These are phyloP conservation scores for Axea sp. DNA, from an alignment of 2,888 invertebrate genomes.

Conservation along the genomic window DNA sequence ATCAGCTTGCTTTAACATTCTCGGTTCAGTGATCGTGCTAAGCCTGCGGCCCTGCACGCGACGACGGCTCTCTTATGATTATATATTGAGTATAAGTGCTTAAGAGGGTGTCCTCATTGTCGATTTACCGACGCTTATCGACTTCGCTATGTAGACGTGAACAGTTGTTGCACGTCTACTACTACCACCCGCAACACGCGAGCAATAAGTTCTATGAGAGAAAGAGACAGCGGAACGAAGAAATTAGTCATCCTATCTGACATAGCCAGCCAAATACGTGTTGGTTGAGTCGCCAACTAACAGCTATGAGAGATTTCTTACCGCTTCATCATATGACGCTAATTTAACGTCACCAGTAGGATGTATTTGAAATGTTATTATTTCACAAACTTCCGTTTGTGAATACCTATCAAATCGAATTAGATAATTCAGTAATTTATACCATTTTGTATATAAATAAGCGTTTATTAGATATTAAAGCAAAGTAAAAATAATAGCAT, in stretches of 20 bases:
- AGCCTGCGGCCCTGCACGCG: slow-evolving; percentile 58
- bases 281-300: slow-evolving; percentile 23
- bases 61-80: slow-evolving; percentile 55
- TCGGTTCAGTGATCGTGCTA: slow-evolving; percentile 35
- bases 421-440: neutral
- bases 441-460: too few relatives aligned
- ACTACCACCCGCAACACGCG: slow-evolving; percentile 47
- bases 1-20: slow-evolving; percentile 44
- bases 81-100: slow-evolving; percentile 48
- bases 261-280: slow-evolving; percentile 31
- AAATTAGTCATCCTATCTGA: slow-evolving; percentile 60
- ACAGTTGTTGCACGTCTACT: slow-evolving; percentile 58
- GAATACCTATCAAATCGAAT: slow-evolving; percentile 14
- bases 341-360: slow-evolving; percentile 12
- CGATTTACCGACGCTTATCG: slow-evolving; percentile 59
- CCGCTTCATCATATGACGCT: slow-evolving; percentile 31
- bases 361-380: too few relatives aligned
- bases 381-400: too few relatives aligned
- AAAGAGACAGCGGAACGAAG: slow-evolving; percentile 27
- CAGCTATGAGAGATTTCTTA: slow-evolving; percentile 44
- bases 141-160: slow-evolving; percentile 53
- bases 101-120: slow-evolving; percentile 58
- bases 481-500: too few relatives aligned
- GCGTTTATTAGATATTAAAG: too few relatives aligned
- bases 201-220: slow-evolving; percentile 38